These are phyloP conservation scores for Gephyroberyx darwinii DNA, from an alignment of 2,797 vertebrate species.

Conservation along the genomic window DNA sequence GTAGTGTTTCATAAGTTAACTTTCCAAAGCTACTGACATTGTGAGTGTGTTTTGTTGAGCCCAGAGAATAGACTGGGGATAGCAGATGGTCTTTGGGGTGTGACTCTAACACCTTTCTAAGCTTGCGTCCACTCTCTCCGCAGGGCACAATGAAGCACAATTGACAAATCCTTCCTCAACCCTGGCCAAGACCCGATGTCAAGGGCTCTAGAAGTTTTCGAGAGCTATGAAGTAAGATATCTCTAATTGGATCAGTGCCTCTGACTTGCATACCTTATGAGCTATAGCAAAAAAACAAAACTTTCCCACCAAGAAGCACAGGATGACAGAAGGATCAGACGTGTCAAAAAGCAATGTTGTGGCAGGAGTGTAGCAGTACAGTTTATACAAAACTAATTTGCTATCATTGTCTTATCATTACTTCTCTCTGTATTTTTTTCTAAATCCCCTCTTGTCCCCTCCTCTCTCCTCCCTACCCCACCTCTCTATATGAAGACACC, in stretches of 20 bases:
- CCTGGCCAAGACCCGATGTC: constrained; percentile 27
- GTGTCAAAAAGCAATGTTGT: no score
- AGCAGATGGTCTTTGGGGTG: constrained; percentile 28
- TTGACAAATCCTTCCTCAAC: constrained; percentile 26
- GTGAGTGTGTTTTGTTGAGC: constrained; percentile 58
- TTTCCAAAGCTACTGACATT: constrained; percentile 55
- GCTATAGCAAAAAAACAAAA: constrained; percentile 10
- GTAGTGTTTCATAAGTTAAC: constrained; percentile 50
- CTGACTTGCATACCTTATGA: constrained; percentile 24
- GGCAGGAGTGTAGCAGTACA: no score
- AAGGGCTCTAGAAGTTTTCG: constrained; percentile 46
- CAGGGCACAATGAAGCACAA: constrained; percentile 30
- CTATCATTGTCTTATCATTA: no score
- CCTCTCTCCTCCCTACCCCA: no score
- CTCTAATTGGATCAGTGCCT: constrained; percentile 27
- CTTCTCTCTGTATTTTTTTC: no score
- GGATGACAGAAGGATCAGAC: no score
- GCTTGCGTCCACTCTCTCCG: constrained; percentile 7
- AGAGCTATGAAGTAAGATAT: constrained; percentile 33
- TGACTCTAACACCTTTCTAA: constrained; percentile 27
- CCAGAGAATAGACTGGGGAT: constrained; percentile 34
- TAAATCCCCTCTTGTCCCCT: no score
- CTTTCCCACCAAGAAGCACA: not conserved
- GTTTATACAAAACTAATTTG: no score
- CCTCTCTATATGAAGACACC: not conserved